Conservation (phyloP, 2,797 vertebrate genomes). For the Neosilurus hyrtlii region DNA sequence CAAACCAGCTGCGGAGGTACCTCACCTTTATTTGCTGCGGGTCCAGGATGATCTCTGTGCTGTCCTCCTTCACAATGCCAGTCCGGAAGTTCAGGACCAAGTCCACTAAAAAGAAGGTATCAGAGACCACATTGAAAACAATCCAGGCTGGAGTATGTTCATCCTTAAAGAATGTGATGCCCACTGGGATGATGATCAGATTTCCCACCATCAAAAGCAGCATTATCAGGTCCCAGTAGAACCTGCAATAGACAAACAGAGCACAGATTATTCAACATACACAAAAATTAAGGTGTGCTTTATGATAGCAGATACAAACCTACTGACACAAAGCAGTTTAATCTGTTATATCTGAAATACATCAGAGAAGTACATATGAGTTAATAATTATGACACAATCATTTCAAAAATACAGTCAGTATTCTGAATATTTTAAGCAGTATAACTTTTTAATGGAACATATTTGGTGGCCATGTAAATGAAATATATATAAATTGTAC, state of each 20-base stretch:
- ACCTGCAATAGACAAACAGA: slow-evolving; percentile 72
- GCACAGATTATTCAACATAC: background rate
- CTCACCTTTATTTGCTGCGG: slow-evolving; percentile 96
- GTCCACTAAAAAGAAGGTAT: slow-evolving; percentile 98
- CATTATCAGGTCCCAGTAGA: slow-evolving; percentile 99
- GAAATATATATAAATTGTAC: slow-evolving; percentile 35
- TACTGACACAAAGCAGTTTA: background rate
- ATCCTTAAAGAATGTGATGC: slow-evolving; percentile 99
- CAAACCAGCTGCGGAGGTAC: slow-evolving; percentile 96
- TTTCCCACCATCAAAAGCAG: slow-evolving; percentile 98
- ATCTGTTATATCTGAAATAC: background rate
- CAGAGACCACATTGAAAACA: slow-evolving; percentile 97
- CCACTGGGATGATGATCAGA: slow-evolving; percentile 98
- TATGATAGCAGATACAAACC: background rate
- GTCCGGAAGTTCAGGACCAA: slow-evolving; percentile 98
- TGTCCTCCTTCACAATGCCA: slow-evolving; percentile 97
- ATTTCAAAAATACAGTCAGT: slow-evolving; percentile 8
- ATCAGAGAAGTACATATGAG: background rate
- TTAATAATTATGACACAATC: slow-evolving; percentile 8
- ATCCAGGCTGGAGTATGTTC: slow-evolving; percentile 98
- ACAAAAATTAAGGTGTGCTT: background rate
- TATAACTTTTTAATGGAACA: background rate
- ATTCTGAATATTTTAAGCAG: slow-evolving; percentile 9
- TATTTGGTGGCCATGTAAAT: slow-evolving; percentile 44
- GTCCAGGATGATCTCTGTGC: slow-evolving; percentile 97